phyloP scores from a whole-genome alignment of 2,888 invertebrate species.

The Anthrax anthrax region DNA sequence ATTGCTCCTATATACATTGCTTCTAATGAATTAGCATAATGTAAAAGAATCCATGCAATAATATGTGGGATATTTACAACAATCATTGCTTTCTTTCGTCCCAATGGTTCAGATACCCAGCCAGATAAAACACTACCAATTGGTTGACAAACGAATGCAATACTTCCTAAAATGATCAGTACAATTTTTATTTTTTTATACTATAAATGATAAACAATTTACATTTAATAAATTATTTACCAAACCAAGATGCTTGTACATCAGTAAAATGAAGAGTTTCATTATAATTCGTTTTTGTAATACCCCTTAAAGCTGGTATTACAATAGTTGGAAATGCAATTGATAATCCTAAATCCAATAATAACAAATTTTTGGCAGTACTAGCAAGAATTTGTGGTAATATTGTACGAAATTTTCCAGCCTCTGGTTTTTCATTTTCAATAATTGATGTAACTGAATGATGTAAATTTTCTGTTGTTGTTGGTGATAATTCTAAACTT shows the following conservation, averaged over 20 bases:
- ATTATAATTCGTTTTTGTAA: conserved; percentile 22
- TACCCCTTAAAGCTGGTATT: conserved; percentile 39
- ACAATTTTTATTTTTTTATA: neutral
- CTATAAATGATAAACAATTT: neutral
- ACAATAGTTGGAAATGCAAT: conserved; percentile 45
- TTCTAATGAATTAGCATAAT: conserved; percentile 37
- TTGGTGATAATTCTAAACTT: neutral
- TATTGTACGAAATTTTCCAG: conserved; percentile 12
- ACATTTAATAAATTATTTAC: conserved; percentile 24
- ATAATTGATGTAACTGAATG: no score
- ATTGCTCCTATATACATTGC: conserved; percentile 39
- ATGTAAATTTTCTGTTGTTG: neutral
- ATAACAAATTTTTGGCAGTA: conserved; percentile 39
- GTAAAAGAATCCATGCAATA: conserved; percentile 42
- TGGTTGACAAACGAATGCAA: conserved; percentile 43
- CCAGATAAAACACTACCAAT: conserved; percentile 44
- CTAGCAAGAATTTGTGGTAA: conserved; percentile 37
- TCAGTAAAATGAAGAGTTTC: conserved; percentile 37
- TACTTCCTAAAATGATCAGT: conserved; percentile 32
- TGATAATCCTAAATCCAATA: conserved; percentile 43
- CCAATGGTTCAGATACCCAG: conserved; percentile 39
- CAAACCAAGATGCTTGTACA: conserved; percentile 44
- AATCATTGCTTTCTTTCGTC: conserved; percentile 40
- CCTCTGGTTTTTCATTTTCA: conserved; percentile 8
- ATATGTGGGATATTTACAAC: conserved; percentile 43